Conservation (phyloP, 53 echinoderm and acorn worm species). For the Stichopus horrens region DNA sequence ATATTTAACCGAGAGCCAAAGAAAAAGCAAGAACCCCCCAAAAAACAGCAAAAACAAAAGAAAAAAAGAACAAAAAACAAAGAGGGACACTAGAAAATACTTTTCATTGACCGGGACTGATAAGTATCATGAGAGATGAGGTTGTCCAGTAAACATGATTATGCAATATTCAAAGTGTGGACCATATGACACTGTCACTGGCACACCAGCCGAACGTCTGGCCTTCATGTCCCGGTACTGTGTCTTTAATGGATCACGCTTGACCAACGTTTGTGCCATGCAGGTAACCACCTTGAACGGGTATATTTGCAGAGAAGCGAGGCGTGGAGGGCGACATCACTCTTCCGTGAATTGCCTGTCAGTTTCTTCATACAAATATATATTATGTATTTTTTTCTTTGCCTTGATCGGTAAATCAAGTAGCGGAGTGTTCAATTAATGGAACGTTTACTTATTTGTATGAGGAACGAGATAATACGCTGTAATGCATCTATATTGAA, state of each 20-base stretch:
- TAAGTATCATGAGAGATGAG: no score
- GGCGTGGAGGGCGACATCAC: constrained; percentile 52
- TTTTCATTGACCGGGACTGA: no score
- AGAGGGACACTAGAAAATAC: no score
- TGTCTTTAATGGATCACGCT: constrained; percentile 26
- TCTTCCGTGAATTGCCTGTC: constrained; percentile 46
- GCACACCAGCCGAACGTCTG: background rate
- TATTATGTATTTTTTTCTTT: background rate
- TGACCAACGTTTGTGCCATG: constrained; percentile 35
- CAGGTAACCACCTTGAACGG: constrained; percentile 34
- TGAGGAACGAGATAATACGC: background rate
- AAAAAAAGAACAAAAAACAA: no score
- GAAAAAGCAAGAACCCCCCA: no score
- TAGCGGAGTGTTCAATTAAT: constrained; percentile 16
- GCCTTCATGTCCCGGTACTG: background rate
- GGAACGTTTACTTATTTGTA: background rate
- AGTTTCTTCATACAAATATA: constrained; percentile 33
- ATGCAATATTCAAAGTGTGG: no score
- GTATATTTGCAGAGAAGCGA: constrained; percentile 47
- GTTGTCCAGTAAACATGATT: no score
- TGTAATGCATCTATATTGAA: background rate
- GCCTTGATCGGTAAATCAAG: constrained; percentile 31
- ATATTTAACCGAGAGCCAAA: no score
- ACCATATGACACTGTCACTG: no score
- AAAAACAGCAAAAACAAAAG: no score